Percentiles rank a stretch among this genome's conserved stretches.
Evolutionary conservation across 2,113 vertebrate genomes (phyloP).

Genomic region (Heloderma charlesbogerti): DNA sequence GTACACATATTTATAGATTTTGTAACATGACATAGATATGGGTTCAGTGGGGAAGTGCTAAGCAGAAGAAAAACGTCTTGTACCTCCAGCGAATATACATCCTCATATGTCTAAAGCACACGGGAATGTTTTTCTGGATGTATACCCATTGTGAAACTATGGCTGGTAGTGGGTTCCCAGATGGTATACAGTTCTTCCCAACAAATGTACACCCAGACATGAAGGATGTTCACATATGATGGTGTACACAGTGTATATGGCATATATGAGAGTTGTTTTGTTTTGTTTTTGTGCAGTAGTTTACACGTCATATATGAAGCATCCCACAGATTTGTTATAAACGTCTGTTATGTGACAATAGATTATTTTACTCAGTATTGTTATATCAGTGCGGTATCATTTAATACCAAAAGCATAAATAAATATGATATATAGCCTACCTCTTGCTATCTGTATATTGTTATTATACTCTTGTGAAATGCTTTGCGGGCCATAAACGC

Average conservation of each 20-base stretch:
- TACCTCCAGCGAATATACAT: background rate
- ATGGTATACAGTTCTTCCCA: background rate
- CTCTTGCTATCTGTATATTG: background rate
- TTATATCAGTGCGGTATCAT: background rate
- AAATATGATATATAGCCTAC: background rate
- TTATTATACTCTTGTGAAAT: conserved; percentile 15
- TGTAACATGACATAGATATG: background rate
- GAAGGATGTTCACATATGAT: background rate
- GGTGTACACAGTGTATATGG: background rate
- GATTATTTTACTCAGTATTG: background rate
- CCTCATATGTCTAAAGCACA: background rate
- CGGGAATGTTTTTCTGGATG: background rate
- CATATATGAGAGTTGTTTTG: background rate
- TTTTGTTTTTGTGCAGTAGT: background rate
- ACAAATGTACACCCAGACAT: background rate
- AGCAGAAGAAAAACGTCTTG: accelerated
- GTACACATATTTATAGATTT: background rate
- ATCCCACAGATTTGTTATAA: background rate
- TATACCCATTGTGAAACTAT: background rate
- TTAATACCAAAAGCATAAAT: conserved; percentile 38
- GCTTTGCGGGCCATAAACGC: background rate
- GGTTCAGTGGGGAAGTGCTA: background rate
- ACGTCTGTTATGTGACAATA: background rate
- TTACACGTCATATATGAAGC: background rate
- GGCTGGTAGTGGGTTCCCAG: background rate